Conservation (phyloP, 2,113 vertebrate genomes). For the Sinocyclocheilus anophthalmus region DNA sequence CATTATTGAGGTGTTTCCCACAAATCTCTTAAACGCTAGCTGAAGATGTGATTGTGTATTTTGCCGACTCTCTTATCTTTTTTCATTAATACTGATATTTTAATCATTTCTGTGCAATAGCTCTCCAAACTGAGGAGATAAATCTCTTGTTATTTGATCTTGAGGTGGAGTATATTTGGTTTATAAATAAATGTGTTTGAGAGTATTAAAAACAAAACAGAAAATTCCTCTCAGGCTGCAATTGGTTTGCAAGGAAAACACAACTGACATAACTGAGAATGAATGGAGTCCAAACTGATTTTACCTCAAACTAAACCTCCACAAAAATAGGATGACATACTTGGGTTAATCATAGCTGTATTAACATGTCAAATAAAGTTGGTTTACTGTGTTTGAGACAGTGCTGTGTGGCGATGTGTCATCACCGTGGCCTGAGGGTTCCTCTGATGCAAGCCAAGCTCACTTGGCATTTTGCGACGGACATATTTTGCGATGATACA, state of each 20-base stretch:
- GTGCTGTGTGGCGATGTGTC: neutral
- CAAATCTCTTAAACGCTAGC: neutral
- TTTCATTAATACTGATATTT: neutral
- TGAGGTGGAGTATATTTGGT: neutral
- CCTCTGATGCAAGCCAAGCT: conserved; percentile 15
- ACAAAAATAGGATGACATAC: neutral
- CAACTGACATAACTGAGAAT: neutral
- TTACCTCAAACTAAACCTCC: neutral
- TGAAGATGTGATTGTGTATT: neutral
- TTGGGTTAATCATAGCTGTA: neutral
- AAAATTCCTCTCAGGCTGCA: neutral
- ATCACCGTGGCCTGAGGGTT: conserved; percentile 15
- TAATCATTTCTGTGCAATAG: neutral
- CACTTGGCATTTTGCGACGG: conserved; percentile 16
- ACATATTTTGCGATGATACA: neutral
- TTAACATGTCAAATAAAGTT: conserved; percentile 19
- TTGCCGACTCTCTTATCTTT: neutral
- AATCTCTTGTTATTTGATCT: neutral
- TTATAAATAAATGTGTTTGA: conserved; percentile 8
- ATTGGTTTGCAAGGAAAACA: neutral
- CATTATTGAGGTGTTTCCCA: neutral
- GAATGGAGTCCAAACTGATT: neutral
- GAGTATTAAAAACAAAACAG: neutral
- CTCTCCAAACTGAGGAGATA: neutral
- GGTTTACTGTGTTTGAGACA: conserved; percentile 9